Percentiles rank a stretch among this genome's conserved stretches.
These are phyloP conservation scores for Odocoileus hemionus DNA, from an alignment of 2,113 vertebrate species.

Conservation along the genomic window DNA sequence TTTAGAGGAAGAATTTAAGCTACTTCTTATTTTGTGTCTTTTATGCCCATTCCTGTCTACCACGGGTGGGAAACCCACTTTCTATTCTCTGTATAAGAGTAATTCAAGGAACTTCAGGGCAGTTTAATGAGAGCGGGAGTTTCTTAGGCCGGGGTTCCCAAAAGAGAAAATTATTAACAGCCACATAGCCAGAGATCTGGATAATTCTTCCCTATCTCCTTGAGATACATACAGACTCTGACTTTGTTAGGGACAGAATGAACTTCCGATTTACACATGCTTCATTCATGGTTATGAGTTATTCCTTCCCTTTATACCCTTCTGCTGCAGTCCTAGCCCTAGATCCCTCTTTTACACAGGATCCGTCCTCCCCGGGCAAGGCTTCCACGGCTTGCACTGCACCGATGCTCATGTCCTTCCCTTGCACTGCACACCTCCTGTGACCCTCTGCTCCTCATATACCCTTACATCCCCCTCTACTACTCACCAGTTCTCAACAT, in stretches of 20 bases:
- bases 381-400: neutral
- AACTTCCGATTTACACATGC: neutral
- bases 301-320: neutral
- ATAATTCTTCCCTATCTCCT: neutral
- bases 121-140: neutral
- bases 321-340: no score
- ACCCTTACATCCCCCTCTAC: neutral
- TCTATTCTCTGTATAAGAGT: neutral
- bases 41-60: neutral
- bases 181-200: neutral
- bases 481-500: neutral
- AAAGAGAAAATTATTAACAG: neutral
- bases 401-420: neutral
- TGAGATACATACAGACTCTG: neutral
- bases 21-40: neutral
- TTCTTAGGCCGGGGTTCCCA: neutral
- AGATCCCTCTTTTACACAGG: neutral
- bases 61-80: neutral
- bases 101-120: neutral
- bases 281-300: neutral
- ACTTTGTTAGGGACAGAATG: neutral
- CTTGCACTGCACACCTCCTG: neutral
- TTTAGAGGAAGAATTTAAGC: neutral
- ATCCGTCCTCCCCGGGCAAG: neutral
- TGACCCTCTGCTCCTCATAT: neutral